phyloP scores from a whole-genome alignment of 2,888 invertebrate species.

The Operophtera brumata region DNA sequence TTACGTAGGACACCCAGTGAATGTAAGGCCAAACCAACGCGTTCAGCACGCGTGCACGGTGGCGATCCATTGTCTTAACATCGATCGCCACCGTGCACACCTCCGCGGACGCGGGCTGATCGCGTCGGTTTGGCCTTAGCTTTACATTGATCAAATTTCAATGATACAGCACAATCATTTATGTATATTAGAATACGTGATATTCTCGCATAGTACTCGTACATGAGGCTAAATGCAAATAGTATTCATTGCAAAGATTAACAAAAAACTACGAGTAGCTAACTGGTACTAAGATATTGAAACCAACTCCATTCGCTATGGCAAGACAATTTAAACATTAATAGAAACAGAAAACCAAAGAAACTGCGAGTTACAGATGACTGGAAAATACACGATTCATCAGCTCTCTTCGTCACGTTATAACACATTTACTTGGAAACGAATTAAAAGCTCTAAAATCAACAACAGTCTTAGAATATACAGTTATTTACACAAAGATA shows the following conservation, averaged over 20 bases:
- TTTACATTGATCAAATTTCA: no score
- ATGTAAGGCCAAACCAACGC: no score
- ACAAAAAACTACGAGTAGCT: constrained; percentile 13
- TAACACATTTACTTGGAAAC: constrained; percentile 61
- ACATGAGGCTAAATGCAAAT: not conserved
- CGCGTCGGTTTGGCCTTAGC: no score
- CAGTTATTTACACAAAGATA: constrained; percentile 76
- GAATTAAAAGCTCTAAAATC: constrained; percentile 77
- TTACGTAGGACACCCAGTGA: no score
- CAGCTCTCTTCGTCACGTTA: constrained; percentile 44
- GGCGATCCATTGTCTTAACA: no score
- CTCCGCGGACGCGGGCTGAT: no score
- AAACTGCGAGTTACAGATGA: constrained; percentile 52
- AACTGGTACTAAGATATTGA: constrained; percentile 44
- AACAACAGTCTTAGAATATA: constrained; percentile 80
- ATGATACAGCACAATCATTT: not conserved
- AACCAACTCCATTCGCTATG: constrained; percentile 41
- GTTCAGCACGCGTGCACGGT: no score
- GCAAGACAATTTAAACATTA: constrained; percentile 42
- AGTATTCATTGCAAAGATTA: not conserved
- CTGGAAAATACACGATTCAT: constrained; percentile 76
- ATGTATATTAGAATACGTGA: not conserved
- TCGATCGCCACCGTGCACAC: no score
- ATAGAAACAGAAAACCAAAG: constrained; percentile 28
- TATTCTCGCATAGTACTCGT: not conserved